Percentiles rank a stretch among this genome's conserved stretches.
These are phyloP conservation scores for Tetragonisca angustula DNA, from an alignment of 2,888 invertebrate species.

Conservation along the genomic window DNA sequence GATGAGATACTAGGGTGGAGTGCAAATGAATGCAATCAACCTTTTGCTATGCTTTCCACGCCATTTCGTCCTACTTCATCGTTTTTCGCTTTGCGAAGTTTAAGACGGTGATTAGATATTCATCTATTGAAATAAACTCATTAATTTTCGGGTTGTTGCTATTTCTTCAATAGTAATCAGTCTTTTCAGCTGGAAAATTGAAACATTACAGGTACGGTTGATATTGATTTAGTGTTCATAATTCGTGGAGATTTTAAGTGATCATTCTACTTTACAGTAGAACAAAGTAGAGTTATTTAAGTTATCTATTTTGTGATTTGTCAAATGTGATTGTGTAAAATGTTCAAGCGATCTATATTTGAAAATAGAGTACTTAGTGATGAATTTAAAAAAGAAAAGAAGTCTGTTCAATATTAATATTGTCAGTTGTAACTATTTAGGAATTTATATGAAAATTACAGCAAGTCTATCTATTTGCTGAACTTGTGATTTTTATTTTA, in stretches of 20 bases:
- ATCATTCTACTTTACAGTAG: not conserved
- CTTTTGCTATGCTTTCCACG: slow-evolving; percentile 2
- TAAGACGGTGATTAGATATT: slow-evolving; percentile 13
- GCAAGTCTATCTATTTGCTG: not conserved
- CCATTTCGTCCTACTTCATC: not conserved
- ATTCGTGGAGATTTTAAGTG: not conserved
- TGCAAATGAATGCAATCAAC: slow-evolving; percentile 27
- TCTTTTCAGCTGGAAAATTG: not conserved
- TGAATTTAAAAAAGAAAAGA: not conserved
- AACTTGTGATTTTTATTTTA: not conserved
- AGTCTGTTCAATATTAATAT: not conserved
- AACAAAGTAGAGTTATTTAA: not conserved
- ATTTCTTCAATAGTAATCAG: not conserved
- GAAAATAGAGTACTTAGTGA: not conserved
- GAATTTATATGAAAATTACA: not conserved
- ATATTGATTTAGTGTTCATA: not conserved
- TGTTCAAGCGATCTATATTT: not conserved
- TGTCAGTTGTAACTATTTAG: not conserved
- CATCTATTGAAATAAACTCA: not conserved
- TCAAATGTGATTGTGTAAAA: not conserved
- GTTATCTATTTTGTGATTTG: not conserved
- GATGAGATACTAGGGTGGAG: slow-evolving; percentile 9
- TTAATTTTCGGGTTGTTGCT: not conserved
- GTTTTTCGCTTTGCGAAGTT: not conserved
- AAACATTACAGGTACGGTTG: not conserved